phyloP scores from a whole-genome alignment of 2,888 invertebrate genomes.

The Torymus aiolomorphi region DNA sequence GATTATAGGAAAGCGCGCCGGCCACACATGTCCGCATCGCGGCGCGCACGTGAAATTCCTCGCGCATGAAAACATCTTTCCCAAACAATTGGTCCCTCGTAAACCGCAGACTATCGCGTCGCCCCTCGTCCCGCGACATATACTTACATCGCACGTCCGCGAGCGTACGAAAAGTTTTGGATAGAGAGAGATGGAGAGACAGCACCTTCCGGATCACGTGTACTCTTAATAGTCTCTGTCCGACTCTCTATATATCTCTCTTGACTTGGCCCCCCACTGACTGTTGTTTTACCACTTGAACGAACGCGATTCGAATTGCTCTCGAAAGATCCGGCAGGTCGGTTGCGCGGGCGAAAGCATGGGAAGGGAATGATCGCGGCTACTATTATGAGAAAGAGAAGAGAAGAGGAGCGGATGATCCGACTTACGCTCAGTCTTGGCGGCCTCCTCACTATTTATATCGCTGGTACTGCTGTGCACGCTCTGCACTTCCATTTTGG shows the following conservation, averaged over 20 bases:
- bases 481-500: conserved; percentile 75
- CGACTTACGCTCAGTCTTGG: conserved; percentile 72
- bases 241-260: too few relatives aligned
- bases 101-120: neutral
- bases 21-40: too few relatives aligned
- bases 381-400: neutral
- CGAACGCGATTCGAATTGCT: neutral
- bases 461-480: conserved; percentile 75
- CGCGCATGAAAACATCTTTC: too few relatives aligned
- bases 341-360: neutral
- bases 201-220: conserved; percentile 9
- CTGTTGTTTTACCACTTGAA: too few relatives aligned
- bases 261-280: too few relatives aligned
- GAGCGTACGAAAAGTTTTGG: too few relatives aligned
- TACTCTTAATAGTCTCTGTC: neutral
- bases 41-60: too few relatives aligned
- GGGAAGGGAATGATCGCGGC: conserved; percentile 6
- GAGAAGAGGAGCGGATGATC: conserved; percentile 3
- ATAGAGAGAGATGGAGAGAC: neutral
- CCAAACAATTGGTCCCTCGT: too few relatives aligned
- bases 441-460: conserved; percentile 75
- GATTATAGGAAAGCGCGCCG: too few relatives aligned
- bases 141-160: too few relatives aligned
- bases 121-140: too few relatives aligned
- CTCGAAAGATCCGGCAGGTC: neutral